Base-by-base conservation (phyloP, 2,113 vertebrate species). In the Oryzias celebensis region DNA sequence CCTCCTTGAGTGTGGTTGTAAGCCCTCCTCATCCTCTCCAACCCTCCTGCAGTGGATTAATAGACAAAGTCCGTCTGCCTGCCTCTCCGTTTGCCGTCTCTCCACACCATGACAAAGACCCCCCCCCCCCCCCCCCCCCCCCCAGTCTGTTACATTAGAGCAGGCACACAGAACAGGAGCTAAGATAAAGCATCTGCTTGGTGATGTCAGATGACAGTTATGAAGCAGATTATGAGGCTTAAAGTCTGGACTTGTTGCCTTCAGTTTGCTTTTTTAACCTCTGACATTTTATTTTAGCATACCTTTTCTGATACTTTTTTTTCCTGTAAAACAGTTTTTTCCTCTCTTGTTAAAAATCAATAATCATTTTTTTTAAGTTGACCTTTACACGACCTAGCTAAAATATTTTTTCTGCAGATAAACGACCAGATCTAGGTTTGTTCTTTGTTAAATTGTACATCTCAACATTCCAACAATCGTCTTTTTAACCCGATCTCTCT, bases 161-260 rank as follows among this genome's bases (percentile, higher is more conserved):
- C 4, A 52, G 26, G 42, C 63, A 49, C 66, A 56, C 51, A 48
- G 62, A 73, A 42, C 62, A 68, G 67, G 53, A 70, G 69, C 63
- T 61, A 54, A 78, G 68, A 77, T 73, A 59, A 82, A 71, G 65
- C 81, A 75, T 80, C 81, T 84, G 78, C 74, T 77, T 68, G 51
- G 66, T 85, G 83, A 85, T 82, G 72, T 84, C 78, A 82, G 71
- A 77, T 62, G 74, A 75, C 81, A 79, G 73, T 78, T 83, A 84
- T 79, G 71, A 78, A 75, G 75, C 70, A 79, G 81, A 78, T 84
- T 71, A 82, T 67, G 50, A 66, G 60, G 71, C 69, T 84, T 78
- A 74, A 44, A 23, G 58, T 63, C 65, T 71, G 54, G 80, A 82
- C 55, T 68, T 31, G 42, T 52, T 72, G 62, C 62, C 79, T 75